Conservation (phyloP, 2,888 invertebrate species). For the Patella caerulea region DNA sequence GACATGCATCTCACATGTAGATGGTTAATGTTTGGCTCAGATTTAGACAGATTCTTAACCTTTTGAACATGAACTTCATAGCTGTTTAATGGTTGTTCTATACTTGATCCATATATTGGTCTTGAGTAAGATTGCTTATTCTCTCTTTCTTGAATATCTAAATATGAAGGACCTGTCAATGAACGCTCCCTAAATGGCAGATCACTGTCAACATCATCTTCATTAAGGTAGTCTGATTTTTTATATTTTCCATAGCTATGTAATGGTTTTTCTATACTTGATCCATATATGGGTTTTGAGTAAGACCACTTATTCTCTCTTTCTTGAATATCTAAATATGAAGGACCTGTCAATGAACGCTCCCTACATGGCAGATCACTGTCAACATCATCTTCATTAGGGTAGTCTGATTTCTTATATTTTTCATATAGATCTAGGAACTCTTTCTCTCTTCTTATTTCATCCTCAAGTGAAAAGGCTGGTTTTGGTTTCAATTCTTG, state of each 20-base stretch:
- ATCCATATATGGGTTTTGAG: neutral
- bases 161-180: too few species aligned
- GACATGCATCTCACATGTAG: slow-evolving; percentile 62
- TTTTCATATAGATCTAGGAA: slow-evolving; percentile 36
- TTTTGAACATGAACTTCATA: slow-evolving; percentile 33
- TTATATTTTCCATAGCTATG: slow-evolving; percentile 26
- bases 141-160: too few species aligned
- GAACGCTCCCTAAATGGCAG: slow-evolving; percentile 1
- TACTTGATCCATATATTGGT: neutral
- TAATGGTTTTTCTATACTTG: neutral
- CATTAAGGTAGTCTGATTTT: slow-evolving; percentile 16
- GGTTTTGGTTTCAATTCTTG: slow-evolving; percentile 19
- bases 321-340: too few species aligned
- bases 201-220: slow-evolving; percentile 13
- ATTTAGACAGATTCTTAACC: slow-evolving; percentile 27
- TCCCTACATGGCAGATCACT: neutral
- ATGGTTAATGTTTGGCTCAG: slow-evolving; percentile 36
- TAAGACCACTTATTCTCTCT: slow-evolving; percentile 9
- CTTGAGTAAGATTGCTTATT: slow-evolving; percentile 8
- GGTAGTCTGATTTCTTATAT: slow-evolving; percentile 24
- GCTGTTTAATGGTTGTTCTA: neutral
- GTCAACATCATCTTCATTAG: neutral
- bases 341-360: slow-evolving; percentile 1
- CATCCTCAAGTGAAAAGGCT: slow-evolving; percentile 20
- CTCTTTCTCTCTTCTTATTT: slow-evolving; percentile 36